phyloP scores from a whole-genome alignment of 2,797 vertebrate genomes.

The Cirrhinus mrigala region DNA sequence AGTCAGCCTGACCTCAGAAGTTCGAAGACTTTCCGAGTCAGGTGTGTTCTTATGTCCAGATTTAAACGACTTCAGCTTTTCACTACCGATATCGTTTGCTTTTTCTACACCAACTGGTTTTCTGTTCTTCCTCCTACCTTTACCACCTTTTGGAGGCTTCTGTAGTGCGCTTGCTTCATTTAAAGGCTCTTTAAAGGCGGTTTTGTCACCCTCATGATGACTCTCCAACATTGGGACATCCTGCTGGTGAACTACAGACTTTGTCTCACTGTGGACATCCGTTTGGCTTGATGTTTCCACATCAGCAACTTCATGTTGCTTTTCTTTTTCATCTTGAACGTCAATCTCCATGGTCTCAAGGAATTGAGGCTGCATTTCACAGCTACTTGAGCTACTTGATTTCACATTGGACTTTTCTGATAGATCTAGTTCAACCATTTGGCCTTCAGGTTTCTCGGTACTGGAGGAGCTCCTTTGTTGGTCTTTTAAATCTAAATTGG shows the following conservation, averaged over 20 bases:
- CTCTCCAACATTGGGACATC: background rate
- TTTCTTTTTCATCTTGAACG: background rate
- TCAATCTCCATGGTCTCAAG: background rate
- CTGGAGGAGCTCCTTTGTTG: background rate
- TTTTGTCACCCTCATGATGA: background rate
- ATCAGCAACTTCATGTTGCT: background rate
- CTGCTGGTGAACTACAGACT: background rate
- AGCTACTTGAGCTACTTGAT: background rate
- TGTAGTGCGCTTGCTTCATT: background rate
- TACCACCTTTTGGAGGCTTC: background rate
- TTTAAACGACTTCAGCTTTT: background rate
- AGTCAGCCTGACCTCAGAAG: conserved; percentile 14
- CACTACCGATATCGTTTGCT: background rate
- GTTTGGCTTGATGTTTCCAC: background rate
- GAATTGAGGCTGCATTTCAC: background rate
- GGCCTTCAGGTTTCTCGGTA: background rate
- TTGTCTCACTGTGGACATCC: background rate
- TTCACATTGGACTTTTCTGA: background rate
- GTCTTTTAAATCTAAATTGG: background rate
- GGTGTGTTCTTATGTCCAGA: background rate
- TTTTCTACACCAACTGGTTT: background rate
- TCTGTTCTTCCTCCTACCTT: conserved; percentile 1
- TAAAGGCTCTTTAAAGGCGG: background rate
- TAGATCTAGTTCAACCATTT: background rate
- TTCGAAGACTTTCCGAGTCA: background rate